phyloP scores from a whole-genome alignment of 2,888 invertebrate genomes.

The Sphaerophoria rueppellii region DNA sequence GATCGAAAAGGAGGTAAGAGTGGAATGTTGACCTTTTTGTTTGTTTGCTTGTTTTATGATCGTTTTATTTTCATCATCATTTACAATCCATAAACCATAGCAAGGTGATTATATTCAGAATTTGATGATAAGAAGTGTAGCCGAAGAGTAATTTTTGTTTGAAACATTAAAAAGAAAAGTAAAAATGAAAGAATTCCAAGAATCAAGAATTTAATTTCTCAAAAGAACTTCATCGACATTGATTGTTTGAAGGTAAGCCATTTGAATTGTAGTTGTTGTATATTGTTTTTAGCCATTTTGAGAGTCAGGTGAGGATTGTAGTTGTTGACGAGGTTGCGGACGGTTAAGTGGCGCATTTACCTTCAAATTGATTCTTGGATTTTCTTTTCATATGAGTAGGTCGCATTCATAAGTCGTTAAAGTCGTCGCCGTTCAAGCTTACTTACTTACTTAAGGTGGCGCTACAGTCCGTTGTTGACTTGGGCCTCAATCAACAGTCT shows the following conservation, averaged over 20 bases:
- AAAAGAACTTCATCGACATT: constrained; percentile 8
- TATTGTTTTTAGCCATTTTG: neutral
- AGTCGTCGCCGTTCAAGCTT: too few species aligned
- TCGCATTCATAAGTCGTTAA: too few species aligned
- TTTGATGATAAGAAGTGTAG: constrained; percentile 26
- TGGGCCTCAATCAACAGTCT: too few species aligned
- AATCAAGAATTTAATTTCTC: constrained; percentile 20
- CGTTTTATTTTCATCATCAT: neutral
- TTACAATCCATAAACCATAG: constrained; percentile 19
- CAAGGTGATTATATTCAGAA: constrained; percentile 16
- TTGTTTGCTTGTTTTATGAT: neutral
- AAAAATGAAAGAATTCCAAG: neutral
- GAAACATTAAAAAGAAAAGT: constrained; percentile 1
- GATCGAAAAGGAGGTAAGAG: constrained; percentile 87
- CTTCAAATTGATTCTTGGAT: too few species aligned
- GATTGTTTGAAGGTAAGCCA: constrained; percentile 19
- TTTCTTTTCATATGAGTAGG: too few species aligned
- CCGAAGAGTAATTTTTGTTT: constrained; percentile 9
- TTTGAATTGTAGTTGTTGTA: too few species aligned
- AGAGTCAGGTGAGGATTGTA: too few species aligned
- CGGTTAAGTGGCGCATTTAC: too few species aligned
- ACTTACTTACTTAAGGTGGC: too few species aligned
- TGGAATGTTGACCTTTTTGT: neutral
- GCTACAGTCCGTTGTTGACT: too few species aligned
- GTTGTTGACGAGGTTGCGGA: too few species aligned